Evolutionary conservation across 1,140 invertebrate genomes (phyloP), one percentile per base, ranked within the genome.

Genomic region (Drosophila chauvacae): DNA sequence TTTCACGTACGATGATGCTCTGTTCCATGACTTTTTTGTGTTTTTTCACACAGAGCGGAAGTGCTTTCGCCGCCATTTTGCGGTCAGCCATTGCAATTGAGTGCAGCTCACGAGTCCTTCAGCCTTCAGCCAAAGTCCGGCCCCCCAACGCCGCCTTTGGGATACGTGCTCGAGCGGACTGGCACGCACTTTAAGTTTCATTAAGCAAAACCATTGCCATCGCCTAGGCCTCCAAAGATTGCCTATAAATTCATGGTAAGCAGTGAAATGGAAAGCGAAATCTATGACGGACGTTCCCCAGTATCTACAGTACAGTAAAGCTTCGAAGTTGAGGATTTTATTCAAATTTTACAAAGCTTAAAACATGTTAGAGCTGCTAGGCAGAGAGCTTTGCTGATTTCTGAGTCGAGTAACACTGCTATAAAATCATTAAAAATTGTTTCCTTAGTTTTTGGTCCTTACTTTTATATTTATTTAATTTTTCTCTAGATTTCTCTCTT

Each of bases 61-160:
- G 81, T 90, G 85, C 85, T 85, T 90, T 90, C 78, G 85, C 78
- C 85, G 85, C 85, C 85, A 90, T 85, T 90, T 90, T 90, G 85
- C 47, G 85, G 81, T 50, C 66, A 60, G 70, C 70, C 72, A 83
- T 81, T 82, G 85, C 84, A 88, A 80, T 84, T 77, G 80, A 73
- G 72, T 88, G 83, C 84, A 87, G 77, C 33, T 62, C 61, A 23
- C 11, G 48, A 58, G 59, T 65, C 47, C 59, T 60, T 66, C 48
- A 60, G 74, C 63, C 53, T n/a, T 23, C 23, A 23, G 20, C 35
- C 35, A 26, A 23, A 14, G 53, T 20, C 53, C 39, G 53, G 9
- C 26, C 20, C 53, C 45, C 64, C 64, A 26, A 59, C 63, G 63
- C 51, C 48, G 33, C 33, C 65, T 57, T 35, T 37, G 60, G n/a